Evolutionary conservation across 2,797 vertebrate genomes (phyloP).

Genomic region (Coracias cyanogaster): DNA sequence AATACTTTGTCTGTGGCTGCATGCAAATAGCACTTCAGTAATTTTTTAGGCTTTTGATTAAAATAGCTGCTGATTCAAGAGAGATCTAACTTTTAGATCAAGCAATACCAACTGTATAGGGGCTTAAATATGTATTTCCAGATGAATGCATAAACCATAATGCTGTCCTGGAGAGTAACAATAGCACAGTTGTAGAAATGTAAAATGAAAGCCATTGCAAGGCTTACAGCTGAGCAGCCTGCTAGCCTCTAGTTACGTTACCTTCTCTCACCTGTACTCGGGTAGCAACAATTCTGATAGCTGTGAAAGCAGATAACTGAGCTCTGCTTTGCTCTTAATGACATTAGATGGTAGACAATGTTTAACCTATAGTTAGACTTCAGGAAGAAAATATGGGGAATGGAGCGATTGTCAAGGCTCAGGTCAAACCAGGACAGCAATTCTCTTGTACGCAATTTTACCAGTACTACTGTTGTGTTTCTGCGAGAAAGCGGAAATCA

Average conservation of each 20-base stretch:
- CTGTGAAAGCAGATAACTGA: background rate
- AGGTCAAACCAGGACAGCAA: too few species aligned
- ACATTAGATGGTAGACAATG: too few species aligned
- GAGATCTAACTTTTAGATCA: slow-evolving; percentile 34
- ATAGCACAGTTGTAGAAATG: background rate
- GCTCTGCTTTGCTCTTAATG: background rate
- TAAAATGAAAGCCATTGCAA: background rate
- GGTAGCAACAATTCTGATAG: background rate
- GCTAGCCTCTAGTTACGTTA: background rate
- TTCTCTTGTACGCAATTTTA: background rate
- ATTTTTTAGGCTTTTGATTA: slow-evolving; percentile 58
- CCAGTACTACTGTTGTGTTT: background rate
- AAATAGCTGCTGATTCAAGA: slow-evolving; percentile 55
- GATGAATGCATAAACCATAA: slow-evolving; percentile 42
- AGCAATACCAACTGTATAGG: slow-evolving; percentile 29
- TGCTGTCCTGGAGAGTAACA: background rate
- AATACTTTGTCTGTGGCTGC: slow-evolving; percentile 36
- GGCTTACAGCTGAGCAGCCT: background rate
- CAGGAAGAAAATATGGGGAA: background rate
- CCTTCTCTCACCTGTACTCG: background rate
- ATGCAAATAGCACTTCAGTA: slow-evolving; percentile 38
- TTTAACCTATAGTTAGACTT: background rate
- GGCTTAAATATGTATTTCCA: slow-evolving; percentile 62
- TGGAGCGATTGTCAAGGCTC: background rate
- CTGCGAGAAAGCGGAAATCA: background rate